Evolutionary conservation across 2,888 invertebrate species (phyloP).

Genomic region (Spilosoma lubricipeda): DNA sequence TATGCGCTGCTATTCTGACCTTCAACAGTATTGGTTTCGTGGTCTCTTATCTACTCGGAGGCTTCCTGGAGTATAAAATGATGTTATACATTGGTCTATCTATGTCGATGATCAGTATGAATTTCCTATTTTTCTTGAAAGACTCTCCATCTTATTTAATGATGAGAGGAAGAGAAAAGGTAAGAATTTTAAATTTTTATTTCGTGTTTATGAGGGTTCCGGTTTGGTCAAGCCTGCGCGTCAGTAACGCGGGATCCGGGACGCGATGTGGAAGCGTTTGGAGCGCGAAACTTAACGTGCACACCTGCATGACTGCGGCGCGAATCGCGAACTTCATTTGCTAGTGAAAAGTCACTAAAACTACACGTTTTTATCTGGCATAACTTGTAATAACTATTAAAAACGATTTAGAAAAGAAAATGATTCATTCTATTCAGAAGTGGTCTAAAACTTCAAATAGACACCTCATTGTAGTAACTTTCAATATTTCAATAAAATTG

Average conservation of each 20-base stretch:
- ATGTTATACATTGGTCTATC: conserved; percentile 42
- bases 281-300: too few relatives aligned
- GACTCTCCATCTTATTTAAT: conserved; percentile 40
- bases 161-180: conserved; percentile 36
- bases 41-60: conserved; percentile 41
- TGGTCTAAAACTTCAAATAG: not conserved
- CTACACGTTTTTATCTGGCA: too few relatives aligned
- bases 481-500: not conserved
- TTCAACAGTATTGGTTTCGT: conserved; percentile 44
- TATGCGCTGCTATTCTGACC: conserved; percentile 38
- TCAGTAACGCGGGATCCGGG: too few relatives aligned
- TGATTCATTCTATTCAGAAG: not conserved
- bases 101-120: conserved; percentile 1
- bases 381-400: not conserved
- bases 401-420: not conserved
- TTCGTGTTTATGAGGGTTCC: not conserved
- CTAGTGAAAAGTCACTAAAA: too few relatives aligned
- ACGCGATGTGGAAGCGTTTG: too few relatives aligned
- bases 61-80: conserved; percentile 28
- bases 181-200: not conserved
- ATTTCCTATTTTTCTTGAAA: conserved; percentile 28
- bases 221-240: too few relatives aligned
- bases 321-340: too few relatives aligned
- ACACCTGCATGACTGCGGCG: too few relatives aligned
- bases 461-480: too few relatives aligned